Percentiles rank a stretch among this genome's conserved stretches.
Conservation (phyloP, 2,888 invertebrate genomes). For the Gymnosoma rotundatum region DNA sequence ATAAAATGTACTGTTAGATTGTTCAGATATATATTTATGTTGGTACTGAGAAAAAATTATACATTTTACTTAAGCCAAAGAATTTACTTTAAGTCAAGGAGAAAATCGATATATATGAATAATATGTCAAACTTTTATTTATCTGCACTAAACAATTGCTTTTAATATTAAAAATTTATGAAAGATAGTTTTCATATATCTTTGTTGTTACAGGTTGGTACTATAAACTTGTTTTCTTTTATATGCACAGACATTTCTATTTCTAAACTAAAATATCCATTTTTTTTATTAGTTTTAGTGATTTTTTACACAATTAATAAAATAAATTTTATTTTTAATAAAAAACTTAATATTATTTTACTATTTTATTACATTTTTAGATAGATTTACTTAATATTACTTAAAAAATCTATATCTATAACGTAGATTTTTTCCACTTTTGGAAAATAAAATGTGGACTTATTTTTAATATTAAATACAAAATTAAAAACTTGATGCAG, state of each 20-base stretch:
- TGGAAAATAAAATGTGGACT: too few species aligned
- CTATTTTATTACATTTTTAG: background rate
- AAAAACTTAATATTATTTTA: background rate
- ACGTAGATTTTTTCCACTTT: too few species aligned
- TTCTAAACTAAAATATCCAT: background rate
- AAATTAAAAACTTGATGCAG: too few species aligned
- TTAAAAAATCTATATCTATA: background rate
- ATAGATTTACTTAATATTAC: background rate
- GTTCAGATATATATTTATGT: too few species aligned
- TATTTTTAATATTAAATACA: too few species aligned
- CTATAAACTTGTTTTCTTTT: background rate
- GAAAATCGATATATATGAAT: too few species aligned
- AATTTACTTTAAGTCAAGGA: too few species aligned
- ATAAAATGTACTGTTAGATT: too few species aligned
- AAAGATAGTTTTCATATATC: background rate
- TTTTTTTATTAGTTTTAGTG: background rate
- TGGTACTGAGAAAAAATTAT: too few species aligned
- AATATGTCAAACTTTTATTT: background rate
- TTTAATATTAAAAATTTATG: background rate
- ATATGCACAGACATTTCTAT: too few species aligned
- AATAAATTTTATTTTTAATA: background rate
- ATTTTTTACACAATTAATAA: background rate
- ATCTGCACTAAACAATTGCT: background rate
- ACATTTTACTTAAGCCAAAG: too few species aligned
- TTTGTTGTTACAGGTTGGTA: background rate